Conservation (phyloP, 2,797 vertebrate genomes). For the Phalloptychus januarius region DNA sequence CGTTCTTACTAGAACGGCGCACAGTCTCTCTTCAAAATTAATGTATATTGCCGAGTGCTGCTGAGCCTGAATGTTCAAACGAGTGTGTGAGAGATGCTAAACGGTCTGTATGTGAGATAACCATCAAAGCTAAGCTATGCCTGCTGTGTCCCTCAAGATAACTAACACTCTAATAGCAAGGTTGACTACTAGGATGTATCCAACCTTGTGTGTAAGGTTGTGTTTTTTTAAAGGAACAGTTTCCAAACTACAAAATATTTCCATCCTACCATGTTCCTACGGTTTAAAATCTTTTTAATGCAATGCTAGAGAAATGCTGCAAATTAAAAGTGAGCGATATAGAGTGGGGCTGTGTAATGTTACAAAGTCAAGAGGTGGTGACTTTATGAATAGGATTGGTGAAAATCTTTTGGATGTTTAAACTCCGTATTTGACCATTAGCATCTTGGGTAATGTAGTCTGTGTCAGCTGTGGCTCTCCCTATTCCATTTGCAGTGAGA, state of each 20-base stretch:
- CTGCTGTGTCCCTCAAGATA: constrained; percentile 63
- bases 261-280: background rate
- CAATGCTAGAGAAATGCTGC: background rate
- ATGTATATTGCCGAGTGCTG: constrained; percentile 40
- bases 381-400: background rate
- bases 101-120: constrained; percentile 16
- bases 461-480: background rate
- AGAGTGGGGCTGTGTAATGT: background rate
- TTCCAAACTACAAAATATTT: background rate
- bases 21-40: constrained; percentile 30
- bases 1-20: constrained; percentile 4
- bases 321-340: background rate
- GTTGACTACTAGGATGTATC: constrained; percentile 32
- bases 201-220: constrained; percentile 15
- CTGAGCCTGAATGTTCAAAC: constrained; percentile 64
- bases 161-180: constrained; percentile 53
- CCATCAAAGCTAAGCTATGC: constrained; percentile 67
- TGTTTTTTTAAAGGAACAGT: background rate
- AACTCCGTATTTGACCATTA: background rate
- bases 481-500: background rate
- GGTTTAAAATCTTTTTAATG: background rate
- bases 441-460: background rate
- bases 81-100: constrained; percentile 20
- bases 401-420: background rate
- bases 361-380: background rate